These are phyloP conservation scores for Microtus oregoni DNA, from an alignment of 2,113 vertebrate species.

Conservation along the genomic window DNA sequence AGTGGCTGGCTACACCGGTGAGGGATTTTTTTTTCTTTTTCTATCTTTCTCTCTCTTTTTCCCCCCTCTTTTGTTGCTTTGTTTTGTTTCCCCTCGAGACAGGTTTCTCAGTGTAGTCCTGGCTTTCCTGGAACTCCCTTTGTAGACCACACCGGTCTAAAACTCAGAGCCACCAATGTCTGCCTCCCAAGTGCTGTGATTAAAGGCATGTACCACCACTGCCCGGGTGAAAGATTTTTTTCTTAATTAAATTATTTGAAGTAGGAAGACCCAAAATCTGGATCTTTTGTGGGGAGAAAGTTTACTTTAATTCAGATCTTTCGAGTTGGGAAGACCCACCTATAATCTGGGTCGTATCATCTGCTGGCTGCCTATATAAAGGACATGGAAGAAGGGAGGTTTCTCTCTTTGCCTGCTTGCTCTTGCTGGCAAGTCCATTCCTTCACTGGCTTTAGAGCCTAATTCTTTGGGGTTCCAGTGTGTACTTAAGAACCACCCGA, in stretches of 20 bases:
- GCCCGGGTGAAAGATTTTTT: neutral
- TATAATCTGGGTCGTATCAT: neutral
- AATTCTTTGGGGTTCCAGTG: neutral
- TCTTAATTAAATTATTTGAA: neutral
- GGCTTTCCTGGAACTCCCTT: no score
- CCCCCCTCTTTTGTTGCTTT: no score
- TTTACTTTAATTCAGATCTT: neutral
- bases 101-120: no score
- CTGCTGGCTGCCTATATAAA: neutral
- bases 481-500: neutral
- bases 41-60: fast-evolving
- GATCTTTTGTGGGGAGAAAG: neutral
- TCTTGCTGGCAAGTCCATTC: neutral
- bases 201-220: neutral
- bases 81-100: no score
- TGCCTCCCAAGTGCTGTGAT: neutral
- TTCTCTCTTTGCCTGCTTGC: neutral
- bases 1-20: no score
- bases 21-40: neutral
- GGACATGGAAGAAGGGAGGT: neutral
- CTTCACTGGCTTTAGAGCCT: neutral
- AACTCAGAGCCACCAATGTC: neutral
- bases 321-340: neutral
- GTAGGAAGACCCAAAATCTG: neutral
- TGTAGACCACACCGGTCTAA: neutral